These are phyloP conservation scores for Sinocyclocheilus anophthalmus DNA, from an alignment of 2,113 vertebrate genomes.

Conservation along the genomic window DNA sequence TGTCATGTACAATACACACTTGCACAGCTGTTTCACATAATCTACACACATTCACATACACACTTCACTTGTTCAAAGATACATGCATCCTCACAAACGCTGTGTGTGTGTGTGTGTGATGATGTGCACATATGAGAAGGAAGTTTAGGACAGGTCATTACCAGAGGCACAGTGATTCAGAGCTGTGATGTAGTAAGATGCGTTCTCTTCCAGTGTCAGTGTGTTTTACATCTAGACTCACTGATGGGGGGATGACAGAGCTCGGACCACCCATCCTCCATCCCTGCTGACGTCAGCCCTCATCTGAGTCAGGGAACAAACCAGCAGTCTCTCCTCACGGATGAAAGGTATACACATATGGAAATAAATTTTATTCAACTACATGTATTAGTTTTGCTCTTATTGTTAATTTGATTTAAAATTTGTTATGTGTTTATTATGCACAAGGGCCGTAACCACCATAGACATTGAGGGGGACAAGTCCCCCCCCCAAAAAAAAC, in stretches of 20 bases:
- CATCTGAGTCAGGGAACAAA: conserved; percentile 9
- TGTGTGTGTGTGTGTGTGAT: conserved; percentile 43
- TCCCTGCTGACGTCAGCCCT: conserved; percentile 39
- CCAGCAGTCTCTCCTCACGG: conserved; percentile 3
- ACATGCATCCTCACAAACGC: too few relatives aligned
- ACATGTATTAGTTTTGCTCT: not conserved
- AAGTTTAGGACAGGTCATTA: conserved; percentile 62
- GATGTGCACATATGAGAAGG: conserved; percentile 66
- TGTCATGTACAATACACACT: too few relatives aligned
- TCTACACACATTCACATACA: too few relatives aligned
- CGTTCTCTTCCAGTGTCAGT: conserved; percentile 73
- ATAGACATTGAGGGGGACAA: not conserved
- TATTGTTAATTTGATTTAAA: not conserved
- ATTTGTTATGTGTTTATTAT: not conserved
- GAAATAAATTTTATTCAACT: not conserved
- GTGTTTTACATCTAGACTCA: conserved; percentile 64
- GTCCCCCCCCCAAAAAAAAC: too few relatives aligned
- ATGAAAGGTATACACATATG: not conserved
- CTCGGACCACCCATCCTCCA: conserved; percentile 58
- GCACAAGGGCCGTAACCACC: not conserved
- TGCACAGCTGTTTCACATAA: too few relatives aligned
- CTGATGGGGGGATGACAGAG: conserved; percentile 66
- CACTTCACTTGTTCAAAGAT: too few relatives aligned
- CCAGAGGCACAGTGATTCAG: conserved; percentile 72
- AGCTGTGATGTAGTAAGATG: conserved; percentile 67